These are phyloP conservation scores for Erinaceus europaeus DNA, from an alignment of 2,113 vertebrate species.

Conservation along the genomic window DNA sequence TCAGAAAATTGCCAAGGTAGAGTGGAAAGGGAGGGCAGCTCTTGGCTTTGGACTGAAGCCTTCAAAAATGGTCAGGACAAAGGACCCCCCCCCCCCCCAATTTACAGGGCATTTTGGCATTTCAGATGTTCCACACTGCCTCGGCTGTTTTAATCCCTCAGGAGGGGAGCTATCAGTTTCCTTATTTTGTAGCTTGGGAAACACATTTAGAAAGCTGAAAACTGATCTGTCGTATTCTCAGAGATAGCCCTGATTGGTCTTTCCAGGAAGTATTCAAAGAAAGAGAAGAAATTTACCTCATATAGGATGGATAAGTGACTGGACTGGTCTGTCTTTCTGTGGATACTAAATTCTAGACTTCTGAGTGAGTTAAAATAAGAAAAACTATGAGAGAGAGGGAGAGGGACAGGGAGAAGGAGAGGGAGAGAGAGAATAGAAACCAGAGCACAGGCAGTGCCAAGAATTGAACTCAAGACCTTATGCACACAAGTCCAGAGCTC, in stretches of 20 bases:
- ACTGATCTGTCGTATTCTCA: background rate
- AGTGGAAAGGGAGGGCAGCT: background rate
- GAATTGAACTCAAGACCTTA: too few relatives aligned
- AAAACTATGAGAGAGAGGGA: too few relatives aligned
- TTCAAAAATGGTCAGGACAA: background rate
- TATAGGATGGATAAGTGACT: background rate
- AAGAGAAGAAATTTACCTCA: background rate
- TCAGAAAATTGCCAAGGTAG: background rate
- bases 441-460: too few relatives aligned
- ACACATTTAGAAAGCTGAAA: background rate
- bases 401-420: too few relatives aligned
- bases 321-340: background rate
- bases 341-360: background rate
- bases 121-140: background rate
- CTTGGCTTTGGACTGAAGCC: background rate
- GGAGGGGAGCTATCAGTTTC: background rate
- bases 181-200: background rate
- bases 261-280: background rate
- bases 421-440: too few relatives aligned
- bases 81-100: fast-evolving
- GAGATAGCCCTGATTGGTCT: background rate
- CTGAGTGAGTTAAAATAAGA: too few relatives aligned
- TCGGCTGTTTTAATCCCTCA: background rate
- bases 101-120: background rate
- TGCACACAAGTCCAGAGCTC: too few relatives aligned